Percentiles rank a stretch among this genome's conserved stretches.
Conservation (phyloP, 2,797 vertebrate genomes). For the Carcharodon carcharias region DNA sequence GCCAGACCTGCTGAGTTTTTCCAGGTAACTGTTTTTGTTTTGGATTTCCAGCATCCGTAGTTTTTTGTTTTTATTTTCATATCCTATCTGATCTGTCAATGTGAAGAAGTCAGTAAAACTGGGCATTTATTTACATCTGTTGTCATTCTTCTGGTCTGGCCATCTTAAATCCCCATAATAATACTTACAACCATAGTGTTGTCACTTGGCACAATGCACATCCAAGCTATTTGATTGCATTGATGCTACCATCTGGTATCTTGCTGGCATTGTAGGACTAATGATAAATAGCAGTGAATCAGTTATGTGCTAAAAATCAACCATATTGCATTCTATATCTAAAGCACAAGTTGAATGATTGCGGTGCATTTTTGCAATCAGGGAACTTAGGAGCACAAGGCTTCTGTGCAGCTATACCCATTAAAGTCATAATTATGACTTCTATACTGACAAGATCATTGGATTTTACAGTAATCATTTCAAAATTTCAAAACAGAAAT, state of each 20-base stretch:
- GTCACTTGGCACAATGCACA: background rate
- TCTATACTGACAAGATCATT: background rate
- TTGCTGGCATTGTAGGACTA: background rate
- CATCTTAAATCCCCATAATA: background rate
- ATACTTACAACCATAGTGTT: background rate
- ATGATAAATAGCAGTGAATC: background rate
- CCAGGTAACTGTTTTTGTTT: too few species aligned
- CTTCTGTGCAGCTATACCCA: background rate
- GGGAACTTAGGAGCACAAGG: background rate
- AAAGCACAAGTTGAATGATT: constrained; percentile 1
- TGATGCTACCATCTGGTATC: background rate
- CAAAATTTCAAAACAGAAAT: background rate
- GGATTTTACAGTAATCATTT: background rate
- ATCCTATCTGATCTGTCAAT: background rate
- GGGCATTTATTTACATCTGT: background rate
- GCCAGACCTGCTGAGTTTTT: too few species aligned
- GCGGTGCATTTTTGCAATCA: background rate
- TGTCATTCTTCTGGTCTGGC: background rate
- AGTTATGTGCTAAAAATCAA: background rate
- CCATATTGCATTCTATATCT: background rate
- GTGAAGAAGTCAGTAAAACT: background rate
- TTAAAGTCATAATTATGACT: constrained; percentile 11
- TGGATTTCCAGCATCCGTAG: too few species aligned
- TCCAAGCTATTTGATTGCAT: background rate
- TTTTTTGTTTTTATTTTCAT: too few species aligned